Evolutionary conservation across 2,797 vertebrate species (phyloP).

Genomic region (Tympanoctomys barrerae): DNA sequence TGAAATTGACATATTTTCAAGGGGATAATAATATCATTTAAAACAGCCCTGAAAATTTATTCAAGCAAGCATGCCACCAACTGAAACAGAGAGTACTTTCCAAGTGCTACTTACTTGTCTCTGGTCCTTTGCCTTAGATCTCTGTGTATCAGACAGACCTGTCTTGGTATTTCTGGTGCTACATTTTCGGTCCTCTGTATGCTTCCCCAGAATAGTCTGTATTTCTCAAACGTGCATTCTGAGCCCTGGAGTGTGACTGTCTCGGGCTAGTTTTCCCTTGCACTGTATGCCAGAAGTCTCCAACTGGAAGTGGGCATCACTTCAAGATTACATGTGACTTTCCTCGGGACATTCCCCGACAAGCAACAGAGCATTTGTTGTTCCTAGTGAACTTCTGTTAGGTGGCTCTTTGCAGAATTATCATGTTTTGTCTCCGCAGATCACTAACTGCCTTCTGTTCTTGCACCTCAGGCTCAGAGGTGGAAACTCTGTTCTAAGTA

Average conservation of each 20-base stretch:
- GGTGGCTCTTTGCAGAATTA: not conserved
- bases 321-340: not conserved
- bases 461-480: not conserved
- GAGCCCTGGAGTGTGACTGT: not conserved
- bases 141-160: not conserved
- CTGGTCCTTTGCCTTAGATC: not conserved
- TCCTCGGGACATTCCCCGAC: not conserved
- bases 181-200: not conserved
- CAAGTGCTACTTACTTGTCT: not conserved
- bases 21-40: not conserved
- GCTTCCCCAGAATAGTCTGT: not conserved
- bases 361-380: not conserved
- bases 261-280: not conserved
- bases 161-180: not conserved
- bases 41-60: not conserved
- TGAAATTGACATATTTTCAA: not conserved
- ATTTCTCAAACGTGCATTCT: not conserved
- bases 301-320: not conserved
- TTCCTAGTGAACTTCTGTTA: not conserved
- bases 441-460: not conserved
- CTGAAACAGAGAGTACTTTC: not conserved
- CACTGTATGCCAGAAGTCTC: not conserved
- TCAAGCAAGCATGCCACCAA: not conserved
- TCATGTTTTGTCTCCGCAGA: not conserved
- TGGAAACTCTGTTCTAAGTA: not conserved